phyloP scores from a whole-genome alignment of 1,140 invertebrate species.

The Semibalanus balanoides region DNA sequence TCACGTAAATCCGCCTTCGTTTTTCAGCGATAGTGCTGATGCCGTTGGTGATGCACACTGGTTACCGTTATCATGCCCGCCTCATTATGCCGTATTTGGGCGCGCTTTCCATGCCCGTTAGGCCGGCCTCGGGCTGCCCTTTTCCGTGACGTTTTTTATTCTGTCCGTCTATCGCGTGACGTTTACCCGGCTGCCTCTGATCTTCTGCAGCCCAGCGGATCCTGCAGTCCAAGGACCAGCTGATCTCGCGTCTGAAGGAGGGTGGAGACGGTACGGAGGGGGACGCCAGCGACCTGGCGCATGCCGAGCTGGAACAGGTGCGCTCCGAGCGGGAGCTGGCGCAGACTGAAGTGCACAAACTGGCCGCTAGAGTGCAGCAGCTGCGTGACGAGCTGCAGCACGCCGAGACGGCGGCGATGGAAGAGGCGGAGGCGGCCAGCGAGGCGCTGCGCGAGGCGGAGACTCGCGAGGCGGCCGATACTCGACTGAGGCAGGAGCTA shows the following conservation, averaged over 20 bases:
- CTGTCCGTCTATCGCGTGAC: too few relatives aligned
- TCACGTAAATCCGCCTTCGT: too few relatives aligned
- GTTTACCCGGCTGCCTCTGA: too few relatives aligned
- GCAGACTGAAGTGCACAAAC: constrained; percentile 42
- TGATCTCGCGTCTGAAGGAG: constrained; percentile 49
- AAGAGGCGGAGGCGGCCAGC: constrained; percentile 18
- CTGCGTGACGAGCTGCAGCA: constrained; percentile 40
- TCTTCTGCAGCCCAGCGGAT: constrained; percentile 44
- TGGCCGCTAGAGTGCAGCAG: constrained; percentile 37
- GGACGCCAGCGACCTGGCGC: constrained; percentile 24
- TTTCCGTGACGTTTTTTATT: too few relatives aligned
- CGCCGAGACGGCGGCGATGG: constrained; percentile 30
- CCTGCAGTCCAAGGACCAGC: constrained; percentile 57
- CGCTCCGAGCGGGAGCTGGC: constrained; percentile 44
- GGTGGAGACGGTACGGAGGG: constrained; percentile 29
- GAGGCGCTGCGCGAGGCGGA: constrained; percentile 23
- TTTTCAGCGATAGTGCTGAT: too few relatives aligned
- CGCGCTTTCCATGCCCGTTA: too few relatives aligned
- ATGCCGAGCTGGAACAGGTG: constrained; percentile 34
- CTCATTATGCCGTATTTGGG: too few relatives aligned
- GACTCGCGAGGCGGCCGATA: constrained; percentile 26
- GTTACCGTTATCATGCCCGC: too few relatives aligned
- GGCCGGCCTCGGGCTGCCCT: too few relatives aligned
- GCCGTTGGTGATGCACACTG: too few relatives aligned
- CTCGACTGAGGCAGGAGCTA: constrained; percentile 15